Evolutionary conservation across 2,797 vertebrate species (phyloP).

Genomic region (Alfaro cultratus): DNA sequence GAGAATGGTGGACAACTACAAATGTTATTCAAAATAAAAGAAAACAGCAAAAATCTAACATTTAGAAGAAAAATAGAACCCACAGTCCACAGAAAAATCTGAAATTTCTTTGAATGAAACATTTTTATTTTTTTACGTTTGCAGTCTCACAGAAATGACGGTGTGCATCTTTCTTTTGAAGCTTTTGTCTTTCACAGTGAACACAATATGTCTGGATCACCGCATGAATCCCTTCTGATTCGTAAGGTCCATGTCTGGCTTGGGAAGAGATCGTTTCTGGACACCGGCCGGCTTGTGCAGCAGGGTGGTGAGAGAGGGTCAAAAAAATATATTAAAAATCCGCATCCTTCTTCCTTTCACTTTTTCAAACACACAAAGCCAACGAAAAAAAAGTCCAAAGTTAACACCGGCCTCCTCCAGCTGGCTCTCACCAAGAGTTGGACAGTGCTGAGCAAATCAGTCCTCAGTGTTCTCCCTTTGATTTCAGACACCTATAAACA

Average conservation of each 20-base stretch:
- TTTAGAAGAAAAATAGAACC: neutral
- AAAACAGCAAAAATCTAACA: neutral
- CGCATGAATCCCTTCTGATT: neutral
- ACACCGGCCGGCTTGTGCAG: neutral
- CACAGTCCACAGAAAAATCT: neutral
- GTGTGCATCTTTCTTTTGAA: neutral
- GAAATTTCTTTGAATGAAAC: neutral
- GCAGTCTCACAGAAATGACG: neutral
- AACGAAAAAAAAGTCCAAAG: neutral
- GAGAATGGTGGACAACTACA: neutral
- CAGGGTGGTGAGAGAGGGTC: neutral
- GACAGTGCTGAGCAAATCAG: neutral
- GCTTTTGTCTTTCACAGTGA: neutral
- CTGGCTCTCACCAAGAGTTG: neutral
- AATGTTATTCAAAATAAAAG: neutral
- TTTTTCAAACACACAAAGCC: neutral
- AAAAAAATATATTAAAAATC: no score
- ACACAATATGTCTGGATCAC: neutral
- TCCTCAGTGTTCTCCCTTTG: neutral
- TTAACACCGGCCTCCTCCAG: neutral
- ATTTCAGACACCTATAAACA: conserved; percentile 3
- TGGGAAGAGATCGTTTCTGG: neutral
- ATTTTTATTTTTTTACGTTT: neutral
- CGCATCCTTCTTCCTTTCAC: neutral
- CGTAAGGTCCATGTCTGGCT: neutral